Conservation (phyloP, 2,888 invertebrate genomes). For the Hedya salicella region DNA sequence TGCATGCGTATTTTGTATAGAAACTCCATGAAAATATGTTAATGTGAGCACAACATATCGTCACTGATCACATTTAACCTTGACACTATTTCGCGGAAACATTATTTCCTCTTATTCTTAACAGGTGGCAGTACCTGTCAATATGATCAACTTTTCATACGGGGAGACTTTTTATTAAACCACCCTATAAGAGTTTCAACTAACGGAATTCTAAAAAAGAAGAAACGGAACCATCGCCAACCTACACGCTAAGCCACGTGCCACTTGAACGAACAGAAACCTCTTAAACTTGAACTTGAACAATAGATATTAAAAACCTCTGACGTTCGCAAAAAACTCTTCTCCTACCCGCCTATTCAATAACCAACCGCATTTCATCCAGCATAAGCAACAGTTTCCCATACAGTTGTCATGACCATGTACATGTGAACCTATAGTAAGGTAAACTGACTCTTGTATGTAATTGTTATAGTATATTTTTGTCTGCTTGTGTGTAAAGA, state of each 20-base stretch:
- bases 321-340: slow-evolving; percentile 37
- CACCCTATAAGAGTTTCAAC: too few species aligned
- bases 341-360: background rate
- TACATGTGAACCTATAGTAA: background rate
- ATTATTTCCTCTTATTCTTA: too few species aligned
- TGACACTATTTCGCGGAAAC: too few species aligned
- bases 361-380: slow-evolving; percentile 11
- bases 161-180: too few species aligned
- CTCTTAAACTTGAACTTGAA: slow-evolving; percentile 56
- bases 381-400: slow-evolving; percentile 15
- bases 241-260: background rate
- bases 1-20: too few species aligned
- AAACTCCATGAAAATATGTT: too few species aligned
- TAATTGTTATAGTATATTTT: slow-evolving; percentile 4
- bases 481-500: slow-evolving; percentile 44
- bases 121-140: too few species aligned
- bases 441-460: slow-evolving; percentile 13
- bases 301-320: slow-evolving; percentile 47
- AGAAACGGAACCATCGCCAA: too few species aligned
- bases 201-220: too few species aligned
- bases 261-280: slow-evolving; percentile 39
- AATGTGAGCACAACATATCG: too few species aligned
- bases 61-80: too few species aligned
- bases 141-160: too few species aligned
- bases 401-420: slow-evolving; percentile 11